Evolutionary conservation across 64 coral and sea anemone species (phyloP).

Genomic region (Hydrozoanthus tunicans): DNA sequence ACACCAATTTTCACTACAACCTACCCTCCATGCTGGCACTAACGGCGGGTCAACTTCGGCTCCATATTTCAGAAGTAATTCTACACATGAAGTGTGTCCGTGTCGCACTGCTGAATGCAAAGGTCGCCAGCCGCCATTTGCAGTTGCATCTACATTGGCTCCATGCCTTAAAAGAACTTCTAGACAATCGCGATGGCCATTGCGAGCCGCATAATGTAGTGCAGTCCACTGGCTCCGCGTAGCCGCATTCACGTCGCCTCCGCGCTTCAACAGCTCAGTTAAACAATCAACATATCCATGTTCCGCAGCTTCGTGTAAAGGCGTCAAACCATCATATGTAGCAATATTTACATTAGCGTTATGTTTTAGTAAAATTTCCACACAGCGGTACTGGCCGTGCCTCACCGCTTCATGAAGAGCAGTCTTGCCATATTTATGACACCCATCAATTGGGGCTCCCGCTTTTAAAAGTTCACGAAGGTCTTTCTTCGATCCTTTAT

Average conservation of each 20-base stretch:
- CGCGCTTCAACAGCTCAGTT: conserved; percentile 89
- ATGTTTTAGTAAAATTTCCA: conserved; percentile 94
- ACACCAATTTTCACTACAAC: conserved; percentile 15
- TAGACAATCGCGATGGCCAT: conserved; percentile 94
- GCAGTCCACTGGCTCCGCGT: conserved; percentile 96
- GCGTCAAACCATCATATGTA: conserved; percentile 95
- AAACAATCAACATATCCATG: conserved; percentile 98
- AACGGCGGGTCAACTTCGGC: conserved; percentile 96
- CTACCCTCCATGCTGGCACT: conserved; percentile 88
- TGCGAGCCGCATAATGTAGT: conserved; percentile 93
- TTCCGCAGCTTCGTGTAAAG: conserved; percentile 95
- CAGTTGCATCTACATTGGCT: conserved; percentile 96
- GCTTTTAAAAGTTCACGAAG: conserved; percentile 92
- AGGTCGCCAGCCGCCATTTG: conserved; percentile 97
- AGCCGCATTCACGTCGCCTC: conserved; percentile 89
- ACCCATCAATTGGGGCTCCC: conserved; percentile 93
- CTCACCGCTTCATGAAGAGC: conserved; percentile 96
- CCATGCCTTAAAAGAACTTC: conserved; percentile 97
- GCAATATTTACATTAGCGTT: conserved; percentile 99
- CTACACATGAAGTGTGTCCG: conserved; percentile 95
- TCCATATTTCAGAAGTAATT: conserved; percentile 84
- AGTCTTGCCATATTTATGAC: conserved; percentile 96
- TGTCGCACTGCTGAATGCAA: conserved; percentile 94
- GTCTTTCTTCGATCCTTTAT: conserved; percentile 98
- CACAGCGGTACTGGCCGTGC: conserved; percentile 93